Evolutionary conservation across 2,797 vertebrate species (phyloP).

Genomic region (Rhynchotus rufescens): DNA sequence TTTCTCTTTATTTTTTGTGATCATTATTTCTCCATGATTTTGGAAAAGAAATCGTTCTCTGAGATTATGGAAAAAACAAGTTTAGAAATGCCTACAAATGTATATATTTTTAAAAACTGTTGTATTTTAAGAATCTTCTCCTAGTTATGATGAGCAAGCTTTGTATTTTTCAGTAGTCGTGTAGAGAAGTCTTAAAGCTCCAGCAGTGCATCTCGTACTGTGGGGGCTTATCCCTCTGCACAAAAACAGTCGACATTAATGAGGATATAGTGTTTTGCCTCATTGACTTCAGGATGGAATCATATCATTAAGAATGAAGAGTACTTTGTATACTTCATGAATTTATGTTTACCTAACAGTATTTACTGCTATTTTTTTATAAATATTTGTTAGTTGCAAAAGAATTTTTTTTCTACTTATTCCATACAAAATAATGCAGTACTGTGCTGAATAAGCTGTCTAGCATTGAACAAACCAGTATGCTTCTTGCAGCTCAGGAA

Average conservation of each 20-base stretch:
- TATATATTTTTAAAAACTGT: not conserved
- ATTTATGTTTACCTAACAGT: not conserved
- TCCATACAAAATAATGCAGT: not conserved
- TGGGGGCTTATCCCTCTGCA: not conserved
- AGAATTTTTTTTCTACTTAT: not conserved
- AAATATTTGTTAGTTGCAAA: not conserved
- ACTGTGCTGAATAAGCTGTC: not conserved
- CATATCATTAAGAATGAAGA: not conserved
- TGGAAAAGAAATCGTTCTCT: not conserved
- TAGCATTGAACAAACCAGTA: not conserved
- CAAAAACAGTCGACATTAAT: not conserved
- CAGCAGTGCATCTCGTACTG: not conserved
- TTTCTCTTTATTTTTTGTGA: not conserved
- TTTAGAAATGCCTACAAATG: not conserved
- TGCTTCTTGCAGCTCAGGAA: not conserved
- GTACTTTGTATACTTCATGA: not conserved
- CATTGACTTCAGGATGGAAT: not conserved
- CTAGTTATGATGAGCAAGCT: not conserved
- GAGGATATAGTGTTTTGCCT: not conserved
- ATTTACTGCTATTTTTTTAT: not conserved
- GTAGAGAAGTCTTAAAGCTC: not conserved
- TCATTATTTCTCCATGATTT: not conserved
- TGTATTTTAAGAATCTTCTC: not conserved
- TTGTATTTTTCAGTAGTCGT: not conserved
- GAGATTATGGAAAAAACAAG: not conserved